Evolutionary conservation across 92 coral and sea anemone species (phyloP).

Genomic region (Epizoanthus ramosus): DNA sequence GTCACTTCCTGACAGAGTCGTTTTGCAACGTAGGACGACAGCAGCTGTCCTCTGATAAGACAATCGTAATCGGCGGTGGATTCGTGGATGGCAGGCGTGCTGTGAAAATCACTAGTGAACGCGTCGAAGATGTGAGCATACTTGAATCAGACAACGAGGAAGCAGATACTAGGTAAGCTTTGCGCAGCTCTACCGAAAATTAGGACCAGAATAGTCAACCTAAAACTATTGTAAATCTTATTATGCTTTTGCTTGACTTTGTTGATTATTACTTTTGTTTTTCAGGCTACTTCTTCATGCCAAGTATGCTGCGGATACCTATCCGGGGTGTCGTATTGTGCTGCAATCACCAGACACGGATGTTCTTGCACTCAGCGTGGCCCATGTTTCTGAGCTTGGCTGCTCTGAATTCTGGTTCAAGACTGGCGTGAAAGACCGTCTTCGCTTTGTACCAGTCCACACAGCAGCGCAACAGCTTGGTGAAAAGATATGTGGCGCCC

Average conservation of each 20-base stretch:
- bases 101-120: conserved; percentile 46
- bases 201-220: too few species aligned
- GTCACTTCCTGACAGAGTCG: conserved; percentile 9
- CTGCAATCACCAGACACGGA: conserved; percentile 63
- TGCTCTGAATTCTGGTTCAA: conserved; percentile 57
- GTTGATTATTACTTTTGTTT: too few species aligned
- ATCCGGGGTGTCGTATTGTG: conserved; percentile 43
- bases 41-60: conserved; percentile 18
- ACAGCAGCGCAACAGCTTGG: conserved; percentile 13
- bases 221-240: too few species aligned
- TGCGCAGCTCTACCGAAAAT: too few species aligned
- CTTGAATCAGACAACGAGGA: conserved; percentile 63
- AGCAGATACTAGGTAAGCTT: conserved; percentile 57
- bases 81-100: conserved; percentile 51
- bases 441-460: conserved; percentile 37
- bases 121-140: conserved; percentile 40
- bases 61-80: conserved; percentile 54
- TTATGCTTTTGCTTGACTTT: too few species aligned
- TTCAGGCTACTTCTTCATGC: conserved; percentile 49
- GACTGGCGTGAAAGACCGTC: conserved; percentile 55
- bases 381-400: conserved; percentile 41
- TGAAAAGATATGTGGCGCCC: not conserved
- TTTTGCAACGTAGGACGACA: conserved; percentile 6
- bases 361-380: conserved; percentile 48
- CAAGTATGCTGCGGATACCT: conserved; percentile 27